Evolutionary conservation across 35 echinoderm and acorn worm species (phyloP).

Genomic region (Nesometra sesokonis): DNA sequence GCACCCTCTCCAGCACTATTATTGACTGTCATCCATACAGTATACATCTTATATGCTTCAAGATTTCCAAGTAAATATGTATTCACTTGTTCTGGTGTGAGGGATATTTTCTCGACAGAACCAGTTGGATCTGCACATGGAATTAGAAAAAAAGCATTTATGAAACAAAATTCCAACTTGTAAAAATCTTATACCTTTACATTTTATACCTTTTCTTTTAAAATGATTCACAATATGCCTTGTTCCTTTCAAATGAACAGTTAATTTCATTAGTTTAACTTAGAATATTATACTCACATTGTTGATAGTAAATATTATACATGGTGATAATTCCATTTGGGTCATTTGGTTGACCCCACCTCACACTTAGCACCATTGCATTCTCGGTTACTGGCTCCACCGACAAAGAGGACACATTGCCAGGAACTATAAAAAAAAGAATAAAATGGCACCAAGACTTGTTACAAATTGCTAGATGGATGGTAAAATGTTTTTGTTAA

Average conservation of each 20-base stretch:
- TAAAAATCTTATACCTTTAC: too few relatives aligned
- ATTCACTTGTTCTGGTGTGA: not conserved
- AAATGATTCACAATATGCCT: too few relatives aligned
- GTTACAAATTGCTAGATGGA: too few relatives aligned
- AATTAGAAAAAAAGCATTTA: not conserved
- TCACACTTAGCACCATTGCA: not conserved
- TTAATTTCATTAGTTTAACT: too few relatives aligned
- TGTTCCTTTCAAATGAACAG: too few relatives aligned
- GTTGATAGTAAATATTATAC: not conserved
- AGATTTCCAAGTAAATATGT: not conserved
- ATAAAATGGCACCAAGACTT: too few relatives aligned
- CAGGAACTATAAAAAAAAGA: not conserved
- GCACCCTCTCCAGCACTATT: not conserved
- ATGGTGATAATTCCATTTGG: not conserved
- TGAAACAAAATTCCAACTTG: too few relatives aligned
- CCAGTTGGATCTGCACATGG: not conserved
- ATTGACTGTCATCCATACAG: not conserved
- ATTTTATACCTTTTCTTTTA: too few relatives aligned
- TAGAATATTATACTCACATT: not conserved
- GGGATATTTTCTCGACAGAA: not conserved
- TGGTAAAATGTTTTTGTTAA: too few relatives aligned
- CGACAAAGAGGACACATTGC: not conserved
- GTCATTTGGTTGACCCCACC: not conserved
- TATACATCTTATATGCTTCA: not conserved
- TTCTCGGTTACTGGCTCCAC: not conserved